A percentile compares a stretch with the other conserved stretches of the same genome.
phyloP scores from a whole-genome alignment of 2,888 invertebrate genomes.

The Drosophila flavopinicola region DNA sequence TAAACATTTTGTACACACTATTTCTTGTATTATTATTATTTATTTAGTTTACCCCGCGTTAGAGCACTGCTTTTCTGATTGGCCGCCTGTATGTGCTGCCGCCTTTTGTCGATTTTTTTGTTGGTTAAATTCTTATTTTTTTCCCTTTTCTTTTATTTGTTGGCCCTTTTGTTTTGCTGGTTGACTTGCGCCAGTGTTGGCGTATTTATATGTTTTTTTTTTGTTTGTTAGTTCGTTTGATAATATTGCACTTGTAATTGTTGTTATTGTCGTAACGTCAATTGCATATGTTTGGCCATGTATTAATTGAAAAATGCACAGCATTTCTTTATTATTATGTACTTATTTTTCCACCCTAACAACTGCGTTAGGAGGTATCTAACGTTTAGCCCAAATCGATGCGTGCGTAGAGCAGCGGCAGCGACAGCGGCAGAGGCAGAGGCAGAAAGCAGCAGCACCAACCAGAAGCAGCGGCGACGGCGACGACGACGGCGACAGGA shows the following conservation, averaged over 20 bases:
- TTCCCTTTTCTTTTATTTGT: slow-evolving; percentile 29
- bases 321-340: slow-evolving; percentile 68
- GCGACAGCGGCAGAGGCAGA: slow-evolving; percentile 47
- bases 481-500: slow-evolving; percentile 49
- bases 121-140: slow-evolving; percentile 13
- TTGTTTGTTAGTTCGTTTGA: slow-evolving; percentile 40
- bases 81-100: slow-evolving; percentile 34
- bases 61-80: slow-evolving; percentile 23
- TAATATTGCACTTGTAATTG: slow-evolving; percentile 57
- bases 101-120: slow-evolving; percentile 24
- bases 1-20: slow-evolving; percentile 65
- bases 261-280: slow-evolving; percentile 28
- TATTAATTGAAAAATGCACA: slow-evolving; percentile 56
- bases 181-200: slow-evolving; percentile 34
- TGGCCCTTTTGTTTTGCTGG: slow-evolving; percentile 61
- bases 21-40: slow-evolving; percentile 27
- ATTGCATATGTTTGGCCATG: slow-evolving; percentile 51
- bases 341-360: slow-evolving; percentile 72
- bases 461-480: slow-evolving; percentile 46
- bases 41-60: slow-evolving; percentile 40
- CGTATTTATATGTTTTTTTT: slow-evolving; percentile 37
- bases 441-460: slow-evolving; percentile 53
- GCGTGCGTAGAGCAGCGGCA: slow-evolving; percentile 60
- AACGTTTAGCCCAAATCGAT: slow-evolving; percentile 79
- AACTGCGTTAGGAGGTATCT: slow-evolving; percentile 78